Base-by-base conservation (phyloP, 1,140 invertebrate species). In the Papilio polyxenes region DNA sequence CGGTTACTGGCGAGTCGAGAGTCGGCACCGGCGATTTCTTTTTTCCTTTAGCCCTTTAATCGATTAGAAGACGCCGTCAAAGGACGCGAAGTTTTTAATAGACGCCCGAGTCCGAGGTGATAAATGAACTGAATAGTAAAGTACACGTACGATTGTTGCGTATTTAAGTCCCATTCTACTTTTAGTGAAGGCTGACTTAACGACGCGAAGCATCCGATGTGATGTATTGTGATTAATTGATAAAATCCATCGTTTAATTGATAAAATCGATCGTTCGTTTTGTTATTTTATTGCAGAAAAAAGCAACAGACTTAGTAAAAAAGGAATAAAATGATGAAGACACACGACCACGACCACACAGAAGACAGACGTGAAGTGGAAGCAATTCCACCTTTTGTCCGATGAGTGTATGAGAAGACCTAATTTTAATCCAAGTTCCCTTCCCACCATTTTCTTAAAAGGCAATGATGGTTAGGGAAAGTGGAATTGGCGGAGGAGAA, bases 1-100 rank as follows among this genome's bases (percentile, higher is more conserved):
- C 91, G 92, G 93, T 94, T 94, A 93, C 89, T 93, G 92, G 93
- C 91, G 90, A 92, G 92, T 84, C 86, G 89, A 87, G 91, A 86
- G 85, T 83, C 85, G 87, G 85, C 85, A 81, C 82, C 87, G 84
- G 87, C 88, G 89, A 91, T 92, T 91, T 93, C 86, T 86, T 92
- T 93, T 92, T 92, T 92, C 89, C 88, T 82, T 86, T 87, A 86
- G 87, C 86, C 88, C 87, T 89, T 89, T 93, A 93, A 93, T 93
- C 93, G 92, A 94, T 93, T 91, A 91, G 90, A 89, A 87, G 85
- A 85, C 83, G 83, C 85, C 84, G 83, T 86, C 89, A 85, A 87
- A 89, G 85, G 84, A 84, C 65, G 85, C 80, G 80, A 85, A 59
- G 84, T 84, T 83, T 84, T 85, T 88, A 87, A 86, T 83, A 83